Conservation (phyloP, 2,888 invertebrate species). For the Drosophila testacea region DNA sequence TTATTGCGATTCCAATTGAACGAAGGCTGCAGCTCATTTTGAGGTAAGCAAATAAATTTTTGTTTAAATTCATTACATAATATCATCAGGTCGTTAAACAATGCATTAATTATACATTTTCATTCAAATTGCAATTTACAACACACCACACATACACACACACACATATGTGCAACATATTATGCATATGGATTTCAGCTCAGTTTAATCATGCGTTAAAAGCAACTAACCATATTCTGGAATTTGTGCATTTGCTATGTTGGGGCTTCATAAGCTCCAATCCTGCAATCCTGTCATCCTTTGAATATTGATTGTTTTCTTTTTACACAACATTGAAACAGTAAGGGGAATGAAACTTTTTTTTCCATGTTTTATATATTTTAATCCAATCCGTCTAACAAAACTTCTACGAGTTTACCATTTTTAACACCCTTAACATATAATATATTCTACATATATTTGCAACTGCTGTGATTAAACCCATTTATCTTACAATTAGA, state of each 20-base stretch:
- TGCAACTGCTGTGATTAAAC: no score
- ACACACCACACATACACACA: constrained; percentile 11
- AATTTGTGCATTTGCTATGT: constrained; percentile 44
- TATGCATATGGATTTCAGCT: constrained; percentile 55
- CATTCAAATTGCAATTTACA: constrained; percentile 67
- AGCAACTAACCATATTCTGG: constrained; percentile 44
- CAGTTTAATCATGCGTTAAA: constrained; percentile 58
- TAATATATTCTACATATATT: no score
- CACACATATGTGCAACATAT: constrained; percentile 11
- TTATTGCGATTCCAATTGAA: constrained; percentile 29
- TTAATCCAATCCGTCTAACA: no score
- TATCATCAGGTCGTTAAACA: constrained; percentile 59
- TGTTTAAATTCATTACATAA: constrained; percentile 67
- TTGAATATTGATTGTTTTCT: constrained; percentile 31
- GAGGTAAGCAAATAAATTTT: constrained; percentile 68
- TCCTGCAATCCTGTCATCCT: constrained; percentile 3
- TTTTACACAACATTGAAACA: background rate
- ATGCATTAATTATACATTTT: constrained; percentile 72
- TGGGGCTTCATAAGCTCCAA: constrained; percentile 26
- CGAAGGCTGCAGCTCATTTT: constrained; percentile 17
- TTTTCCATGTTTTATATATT: background rate
- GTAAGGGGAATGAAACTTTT: no score
- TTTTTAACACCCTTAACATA: no score
- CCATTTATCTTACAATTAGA: no score
- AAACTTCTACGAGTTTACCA: no score